These are phyloP conservation scores for Euleptes europaea DNA, from an alignment of 2,113 vertebrate genomes.

Conservation along the genomic window DNA sequence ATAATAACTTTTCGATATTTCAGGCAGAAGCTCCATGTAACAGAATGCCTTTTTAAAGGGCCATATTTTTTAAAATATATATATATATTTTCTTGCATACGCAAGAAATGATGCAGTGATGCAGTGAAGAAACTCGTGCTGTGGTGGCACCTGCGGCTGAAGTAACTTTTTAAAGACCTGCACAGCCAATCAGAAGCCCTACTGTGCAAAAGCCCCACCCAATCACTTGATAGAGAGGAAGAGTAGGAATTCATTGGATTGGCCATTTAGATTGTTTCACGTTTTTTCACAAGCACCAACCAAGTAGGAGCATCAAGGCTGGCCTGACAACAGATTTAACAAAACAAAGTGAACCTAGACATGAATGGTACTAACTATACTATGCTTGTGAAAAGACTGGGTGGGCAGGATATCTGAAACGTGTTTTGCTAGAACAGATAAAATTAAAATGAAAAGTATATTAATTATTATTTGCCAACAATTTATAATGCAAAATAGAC, in stretches of 20 bases:
- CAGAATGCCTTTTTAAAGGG: too few species aligned
- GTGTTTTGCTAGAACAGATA: slow-evolving; percentile 48
- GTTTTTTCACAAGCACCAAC: background rate
- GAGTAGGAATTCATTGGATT: background rate
- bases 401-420: slow-evolving; percentile 39
- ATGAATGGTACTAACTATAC: background rate
- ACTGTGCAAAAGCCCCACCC: too few species aligned
- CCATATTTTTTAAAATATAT: too few species aligned
- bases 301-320: background rate
- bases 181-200: too few species aligned
- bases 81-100: too few species aligned
- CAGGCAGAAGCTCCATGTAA: too few species aligned
- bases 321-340: background rate
- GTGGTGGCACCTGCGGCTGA: too few species aligned
- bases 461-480: slow-evolving; percentile 48
- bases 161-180: too few species aligned
- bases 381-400: background rate
- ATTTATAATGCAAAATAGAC: slow-evolving; percentile 27
- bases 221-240: too few species aligned
- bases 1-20: too few species aligned
- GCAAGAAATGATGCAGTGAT: too few species aligned
- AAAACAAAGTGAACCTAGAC: background rate
- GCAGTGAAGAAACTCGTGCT: too few species aligned
- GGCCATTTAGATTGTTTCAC: background rate
- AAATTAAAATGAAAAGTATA: slow-evolving; percentile 54